Base-by-base conservation (phyloP, 2,888 invertebrate species). In the Anarsia innoxiella region DNA sequence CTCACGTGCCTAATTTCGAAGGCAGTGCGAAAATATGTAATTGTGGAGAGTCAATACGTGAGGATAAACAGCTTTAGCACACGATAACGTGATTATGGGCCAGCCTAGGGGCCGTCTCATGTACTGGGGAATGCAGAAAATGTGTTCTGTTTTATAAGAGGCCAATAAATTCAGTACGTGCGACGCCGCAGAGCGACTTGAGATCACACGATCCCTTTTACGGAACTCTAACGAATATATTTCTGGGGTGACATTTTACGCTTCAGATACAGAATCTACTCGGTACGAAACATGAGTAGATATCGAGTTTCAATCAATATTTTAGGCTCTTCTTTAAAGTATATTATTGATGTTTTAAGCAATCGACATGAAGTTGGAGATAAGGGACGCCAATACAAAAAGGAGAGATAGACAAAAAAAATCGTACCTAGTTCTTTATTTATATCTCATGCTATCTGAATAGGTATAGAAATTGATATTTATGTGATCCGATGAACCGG, bases 161-260 rank as follows among this genome's bases (percentile, higher is more conserved):
- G 63, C 69, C 68, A 71, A 77, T 78, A 79, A 79, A 79, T 77
- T 68, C 56, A 32, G 74, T 67, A 78, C 79, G 79, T 80, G 79
- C 63, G 53, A 51, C 62, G 62, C 56, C 49, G 61, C 62, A n/a
- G 66, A 64, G 59, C 56, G 59, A 39, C 42, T n/a, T n/a, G 41
- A 48, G 53, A 59, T 59, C 60, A 60, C 53, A 56, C 45, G 56
- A 56, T 58, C 53, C 50, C 53, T 49, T 48, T 44, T 12, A 12
- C 12, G 3, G 26, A 28, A 3, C 26, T 8, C 3, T 9, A 28
- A 12, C 4, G 12, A 12, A 28, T 12, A 28, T 28, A 6, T 10
- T 26, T 26, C 10, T 28, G 5, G 25, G 28, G 12, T 26, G 26
- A 26, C 26, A 26, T n/a, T n/a, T n/a, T n/a, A n/a, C n/a, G n/a